Evolutionary conservation across 2,113 vertebrate genomes (phyloP).

Genomic region (Poeciliopsis occidentalis): DNA sequence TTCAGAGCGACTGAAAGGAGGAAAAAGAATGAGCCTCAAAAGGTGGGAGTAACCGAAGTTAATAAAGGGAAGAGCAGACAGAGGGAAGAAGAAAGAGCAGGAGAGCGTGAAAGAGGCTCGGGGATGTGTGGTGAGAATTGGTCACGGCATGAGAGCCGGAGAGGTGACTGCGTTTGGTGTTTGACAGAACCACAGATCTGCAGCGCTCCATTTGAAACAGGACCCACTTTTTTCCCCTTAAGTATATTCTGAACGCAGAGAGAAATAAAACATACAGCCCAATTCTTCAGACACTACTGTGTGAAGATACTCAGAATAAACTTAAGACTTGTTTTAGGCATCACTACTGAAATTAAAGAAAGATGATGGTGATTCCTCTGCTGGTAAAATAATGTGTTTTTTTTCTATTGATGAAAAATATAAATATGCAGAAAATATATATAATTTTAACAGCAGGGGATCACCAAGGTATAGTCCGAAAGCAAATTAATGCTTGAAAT

Average conservation of each 20-base stretch:
- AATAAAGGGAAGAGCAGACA: conserved; percentile 37
- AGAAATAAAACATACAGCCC: neutral
- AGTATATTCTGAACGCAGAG: neutral
- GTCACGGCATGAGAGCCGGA: conserved; percentile 6
- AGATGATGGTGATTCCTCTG: no score
- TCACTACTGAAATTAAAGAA: neutral
- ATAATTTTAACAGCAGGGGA: neutral
- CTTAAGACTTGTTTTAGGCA: neutral
- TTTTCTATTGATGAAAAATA: no score
- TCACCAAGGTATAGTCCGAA: neutral
- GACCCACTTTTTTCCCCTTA: neutral
- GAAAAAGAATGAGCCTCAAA: conserved; percentile 32
- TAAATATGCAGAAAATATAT: neutral
- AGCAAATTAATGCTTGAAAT: no score
- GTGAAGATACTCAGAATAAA: neutral
- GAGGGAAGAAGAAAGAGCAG: conserved; percentile 17
- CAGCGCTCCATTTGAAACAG: conserved; percentile 6
- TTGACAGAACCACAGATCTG: conserved; percentile 11
- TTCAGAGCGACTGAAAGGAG: conserved; percentile 17
- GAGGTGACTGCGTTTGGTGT: conserved; percentile 21
- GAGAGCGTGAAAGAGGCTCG: conserved; percentile 35
- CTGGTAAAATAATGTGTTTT: no score
- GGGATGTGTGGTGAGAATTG: conserved; percentile 8
- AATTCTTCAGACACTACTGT: neutral
- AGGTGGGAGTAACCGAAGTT: conserved; percentile 26